These are phyloP conservation scores for Calidris pygmaea DNA, from an alignment of 2,113 vertebrate species.

Conservation along the genomic window DNA sequence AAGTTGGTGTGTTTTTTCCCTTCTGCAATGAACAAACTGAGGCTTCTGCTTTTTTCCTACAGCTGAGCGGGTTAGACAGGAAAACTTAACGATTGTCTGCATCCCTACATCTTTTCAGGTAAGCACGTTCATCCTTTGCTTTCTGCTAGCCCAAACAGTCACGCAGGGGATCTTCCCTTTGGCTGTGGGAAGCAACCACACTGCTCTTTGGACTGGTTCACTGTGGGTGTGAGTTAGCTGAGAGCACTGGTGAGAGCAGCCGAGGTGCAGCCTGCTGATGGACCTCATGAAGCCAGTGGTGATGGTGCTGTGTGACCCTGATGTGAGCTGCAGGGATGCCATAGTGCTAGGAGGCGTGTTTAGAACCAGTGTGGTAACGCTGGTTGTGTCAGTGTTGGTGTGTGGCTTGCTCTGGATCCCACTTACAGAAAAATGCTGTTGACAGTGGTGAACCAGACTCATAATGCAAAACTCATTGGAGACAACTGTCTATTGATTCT, in stretches of 20 bases:
- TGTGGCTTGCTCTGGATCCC: background rate
- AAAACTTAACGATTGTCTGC: constrained; percentile 90
- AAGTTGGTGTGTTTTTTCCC: background rate
- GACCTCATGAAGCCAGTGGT: background rate
- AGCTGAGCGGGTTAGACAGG: constrained; percentile 92
- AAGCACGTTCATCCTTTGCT: background rate
- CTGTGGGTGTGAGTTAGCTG: rapidly evolving
- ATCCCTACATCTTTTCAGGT: constrained; percentile 98
- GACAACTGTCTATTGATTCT: background rate
- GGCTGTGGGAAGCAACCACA: background rate
- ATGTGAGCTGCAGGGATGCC: background rate
- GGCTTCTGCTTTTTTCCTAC: constrained; percentile 7
- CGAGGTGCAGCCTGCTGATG: background rate
- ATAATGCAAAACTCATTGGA: background rate
- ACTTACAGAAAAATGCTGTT: background rate
- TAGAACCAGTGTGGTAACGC: background rate
- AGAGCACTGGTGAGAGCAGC: background rate
- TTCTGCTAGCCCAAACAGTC: background rate
- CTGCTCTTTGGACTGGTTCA: background rate
- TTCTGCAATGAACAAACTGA: background rate
- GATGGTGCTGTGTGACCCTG: background rate
- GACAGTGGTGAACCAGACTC: background rate
- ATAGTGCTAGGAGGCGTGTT: background rate
- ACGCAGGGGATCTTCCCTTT: background rate
- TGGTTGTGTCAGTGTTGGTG: background rate